A percentile compares a stretch with the other conserved stretches of the same genome.
phyloP scores from a whole-genome alignment of 2,888 invertebrate species.

The Macropis europaea region DNA sequence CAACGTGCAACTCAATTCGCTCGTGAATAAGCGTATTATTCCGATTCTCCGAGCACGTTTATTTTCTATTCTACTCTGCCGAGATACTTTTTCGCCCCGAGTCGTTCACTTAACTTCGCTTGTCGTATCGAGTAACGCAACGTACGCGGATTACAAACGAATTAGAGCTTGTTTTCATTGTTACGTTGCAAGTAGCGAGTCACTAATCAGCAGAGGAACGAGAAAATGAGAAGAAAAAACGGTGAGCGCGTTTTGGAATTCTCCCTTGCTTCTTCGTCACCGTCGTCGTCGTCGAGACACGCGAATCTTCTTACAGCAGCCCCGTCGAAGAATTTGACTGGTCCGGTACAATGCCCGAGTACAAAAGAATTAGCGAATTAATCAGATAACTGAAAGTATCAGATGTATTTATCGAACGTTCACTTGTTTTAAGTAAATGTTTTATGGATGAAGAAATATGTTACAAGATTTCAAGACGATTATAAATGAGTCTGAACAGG shows the following conservation, averaged over 20 bases:
- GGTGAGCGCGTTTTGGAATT: neutral
- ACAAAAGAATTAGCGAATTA: no score
- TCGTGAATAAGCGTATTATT: slow-evolving; percentile 3
- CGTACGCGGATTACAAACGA: slow-evolving; percentile 1
- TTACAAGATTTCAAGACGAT: no score
- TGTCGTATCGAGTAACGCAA: neutral
- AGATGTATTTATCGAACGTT: no score
- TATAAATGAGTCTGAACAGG: no score
- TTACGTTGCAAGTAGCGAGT: slow-evolving; percentile 24
- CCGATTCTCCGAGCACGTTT: slow-evolving; percentile 6
- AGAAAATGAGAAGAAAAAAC: neutral
- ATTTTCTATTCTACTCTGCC: slow-evolving; percentile 8
- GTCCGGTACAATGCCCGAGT: no score
- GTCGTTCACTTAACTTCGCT: neutral
- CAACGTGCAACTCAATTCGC: slow-evolving; percentile 4
- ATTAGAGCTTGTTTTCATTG: slow-evolving; percentile 12
- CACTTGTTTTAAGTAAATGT: no score
- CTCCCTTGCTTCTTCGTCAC: slow-evolving; percentile 9
- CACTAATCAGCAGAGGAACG: slow-evolving; percentile 2
- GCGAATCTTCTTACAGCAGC: no score
- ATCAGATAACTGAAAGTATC: no score
- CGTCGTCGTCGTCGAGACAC: neutral
- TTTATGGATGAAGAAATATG: no score
- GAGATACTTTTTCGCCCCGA: slow-evolving; percentile 9
- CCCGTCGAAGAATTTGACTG: no score